Evolutionary conservation across 2,797 vertebrate species (phyloP).

Genomic region (Fratercula arctica): DNA sequence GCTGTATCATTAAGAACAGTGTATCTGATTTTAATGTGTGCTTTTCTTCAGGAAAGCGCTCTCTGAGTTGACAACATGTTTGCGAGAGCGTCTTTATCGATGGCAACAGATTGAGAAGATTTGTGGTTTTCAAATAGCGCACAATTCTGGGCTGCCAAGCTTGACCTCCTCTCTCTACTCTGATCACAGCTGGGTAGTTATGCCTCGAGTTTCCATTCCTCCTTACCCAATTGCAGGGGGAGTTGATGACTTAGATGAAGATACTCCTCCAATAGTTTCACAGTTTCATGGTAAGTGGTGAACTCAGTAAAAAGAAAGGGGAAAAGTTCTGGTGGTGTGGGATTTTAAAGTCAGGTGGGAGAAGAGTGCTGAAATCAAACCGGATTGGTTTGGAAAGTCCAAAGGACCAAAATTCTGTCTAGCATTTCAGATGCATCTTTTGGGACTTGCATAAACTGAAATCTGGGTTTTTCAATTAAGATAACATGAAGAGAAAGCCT

Average conservation of each 20-base stretch:
- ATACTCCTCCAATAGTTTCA: constrained; percentile 94
- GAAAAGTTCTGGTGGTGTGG: not conserved
- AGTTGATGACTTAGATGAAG: constrained; percentile 98
- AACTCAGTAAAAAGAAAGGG: not conserved
- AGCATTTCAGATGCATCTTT: not conserved
- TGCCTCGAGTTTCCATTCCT: constrained; percentile 95
- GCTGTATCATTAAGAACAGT: not conserved
- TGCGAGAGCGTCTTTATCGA: constrained; percentile 95
- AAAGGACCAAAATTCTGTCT: not conserved
- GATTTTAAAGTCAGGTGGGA: not conserved
- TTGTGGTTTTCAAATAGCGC: constrained; percentile 93
- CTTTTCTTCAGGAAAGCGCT: constrained; percentile 86
- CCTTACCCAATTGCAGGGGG: constrained; percentile 97
- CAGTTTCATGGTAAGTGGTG: constrained; percentile 89
- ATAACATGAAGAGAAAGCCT: not conserved
- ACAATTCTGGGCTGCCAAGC: constrained; percentile 94
- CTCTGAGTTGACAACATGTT: constrained; percentile 93
- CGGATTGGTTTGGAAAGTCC: not conserved
- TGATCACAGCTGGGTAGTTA: constrained; percentile 98
- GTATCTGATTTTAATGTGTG: not conserved
- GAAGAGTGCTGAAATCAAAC: not conserved
- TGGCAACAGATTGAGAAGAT: constrained; percentile 99
- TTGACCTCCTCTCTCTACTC: constrained; percentile 95
- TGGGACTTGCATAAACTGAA: not conserved
- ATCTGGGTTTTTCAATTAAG: not conserved